These are phyloP conservation scores for Heliconius congener DNA, from an alignment of 1,140 invertebrate genomes.

Conservation along the genomic window DNA sequence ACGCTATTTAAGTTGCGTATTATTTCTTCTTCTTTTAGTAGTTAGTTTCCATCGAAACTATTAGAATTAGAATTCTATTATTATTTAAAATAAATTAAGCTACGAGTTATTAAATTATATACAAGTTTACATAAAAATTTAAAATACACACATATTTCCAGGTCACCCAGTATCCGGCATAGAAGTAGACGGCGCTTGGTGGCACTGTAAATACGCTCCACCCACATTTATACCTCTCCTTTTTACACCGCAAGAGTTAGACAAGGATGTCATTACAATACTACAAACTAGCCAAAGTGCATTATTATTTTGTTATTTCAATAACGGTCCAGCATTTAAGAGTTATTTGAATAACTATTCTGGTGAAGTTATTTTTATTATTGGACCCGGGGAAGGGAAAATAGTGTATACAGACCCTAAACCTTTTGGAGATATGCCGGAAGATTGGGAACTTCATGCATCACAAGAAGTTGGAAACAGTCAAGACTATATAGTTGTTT, in stretches of 20 bases:
- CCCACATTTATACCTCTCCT: conserved; percentile 75
- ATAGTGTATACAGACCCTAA: conserved; percentile 86
- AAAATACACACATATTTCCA: conserved; percentile 30
- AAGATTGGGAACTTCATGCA: conserved; percentile 60
- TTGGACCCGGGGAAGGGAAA: conserved; percentile 85
- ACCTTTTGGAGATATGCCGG: conserved; percentile 83
- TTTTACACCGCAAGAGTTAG: conserved; percentile 57
- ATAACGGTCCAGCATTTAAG: conserved; percentile 84
- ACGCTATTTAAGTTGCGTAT: too few species aligned
- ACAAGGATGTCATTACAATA: conserved; percentile 56
- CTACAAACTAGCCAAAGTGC: conserved; percentile 73
- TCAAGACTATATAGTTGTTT: conserved; percentile 72
- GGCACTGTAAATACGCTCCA: conserved; percentile 77
- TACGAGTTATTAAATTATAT: too few species aligned
- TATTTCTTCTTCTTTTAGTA: too few species aligned
- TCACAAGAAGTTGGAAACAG: conserved; percentile 70
- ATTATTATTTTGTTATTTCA: conserved; percentile 89
- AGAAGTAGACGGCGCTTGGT: conserved; percentile 79
- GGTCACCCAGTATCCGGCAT: conserved; percentile 66
- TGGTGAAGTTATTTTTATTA: conserved; percentile 85
- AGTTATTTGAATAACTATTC: conserved; percentile 84
- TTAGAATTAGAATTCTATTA: too few species aligned
- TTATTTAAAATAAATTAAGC: too few species aligned
- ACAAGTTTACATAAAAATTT: not conserved
- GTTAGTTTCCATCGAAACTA: too few species aligned